Conservation (phyloP, 2,888 invertebrate species). For the Stenotaenia linearis region DNA sequence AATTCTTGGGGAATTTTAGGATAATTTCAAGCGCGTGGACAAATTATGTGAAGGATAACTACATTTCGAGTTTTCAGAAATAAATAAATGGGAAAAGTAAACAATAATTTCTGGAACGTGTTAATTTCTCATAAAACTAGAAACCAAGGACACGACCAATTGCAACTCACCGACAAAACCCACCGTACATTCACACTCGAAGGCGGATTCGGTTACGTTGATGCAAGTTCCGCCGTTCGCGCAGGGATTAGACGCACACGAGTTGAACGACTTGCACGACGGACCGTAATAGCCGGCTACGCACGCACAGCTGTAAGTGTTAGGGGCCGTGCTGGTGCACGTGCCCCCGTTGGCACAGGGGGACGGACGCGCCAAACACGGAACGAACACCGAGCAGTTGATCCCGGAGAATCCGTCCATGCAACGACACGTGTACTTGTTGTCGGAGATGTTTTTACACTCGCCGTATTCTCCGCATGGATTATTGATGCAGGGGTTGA, state of each 20-base stretch:
- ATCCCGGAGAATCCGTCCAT: constrained; percentile 34
- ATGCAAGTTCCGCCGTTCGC: constrained; percentile 42
- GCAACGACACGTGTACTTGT: constrained; percentile 36
- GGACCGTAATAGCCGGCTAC: constrained; percentile 41
- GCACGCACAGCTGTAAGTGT: constrained; percentile 40
- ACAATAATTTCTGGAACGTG: no score
- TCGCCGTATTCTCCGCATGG: constrained; percentile 37
- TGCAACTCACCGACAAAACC: constrained; percentile 37
- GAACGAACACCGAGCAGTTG: constrained; percentile 36
- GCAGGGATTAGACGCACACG: constrained; percentile 42
- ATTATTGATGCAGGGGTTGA: constrained; percentile 36
- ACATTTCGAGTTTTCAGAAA: not conserved
- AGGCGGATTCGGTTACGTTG: constrained; percentile 38
- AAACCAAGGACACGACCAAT: no score
- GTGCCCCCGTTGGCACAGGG: constrained; percentile 37
- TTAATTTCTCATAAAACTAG: no score
- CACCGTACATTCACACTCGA: constrained; percentile 33
- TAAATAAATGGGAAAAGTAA: no score
- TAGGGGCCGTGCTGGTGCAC: constrained; percentile 33
- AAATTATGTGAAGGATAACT: not conserved
- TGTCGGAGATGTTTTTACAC: constrained; percentile 36
- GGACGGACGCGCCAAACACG: constrained; percentile 35
- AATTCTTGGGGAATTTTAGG: not conserved
- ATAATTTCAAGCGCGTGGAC: not conserved
- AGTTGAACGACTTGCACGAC: constrained; percentile 40